Evolutionary conservation across 30 jellyfish, hydroid and myxozoan species (phyloP), one percentile per base, ranked within the genome.

Genomic region (Aurelia aurita complex sp. Pacific): DNA sequence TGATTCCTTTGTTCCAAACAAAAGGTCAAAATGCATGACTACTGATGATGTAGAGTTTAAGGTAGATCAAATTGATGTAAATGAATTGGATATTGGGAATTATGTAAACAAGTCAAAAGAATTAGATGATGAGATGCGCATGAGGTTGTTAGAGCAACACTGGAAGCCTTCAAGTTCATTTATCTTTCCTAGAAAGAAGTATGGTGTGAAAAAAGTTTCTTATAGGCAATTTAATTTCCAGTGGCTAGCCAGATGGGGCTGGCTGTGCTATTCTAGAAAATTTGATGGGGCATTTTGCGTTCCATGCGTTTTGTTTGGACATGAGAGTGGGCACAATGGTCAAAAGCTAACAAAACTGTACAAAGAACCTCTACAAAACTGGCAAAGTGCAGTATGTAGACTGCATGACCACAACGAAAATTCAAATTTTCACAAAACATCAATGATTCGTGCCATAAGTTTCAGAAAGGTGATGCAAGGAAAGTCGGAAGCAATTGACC

Each of bases 281-380:
- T 60, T 40, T 17, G 81, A 75, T 85, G 95, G 89, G 7, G 95
- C 95, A 5, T 74, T 85, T 76, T 85, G 89, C 61, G 54, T 62
- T 33, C 15, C 65, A 29, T 85, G 88, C 67, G 69, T 85, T 16
- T 68, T 85, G 19, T 85, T 85, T 76, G 88, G 73, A n/a, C 34
- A 8, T 19, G 82, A 73, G n/a, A 15, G 29, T 52, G 54, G 72
- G 13, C 73, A 69, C 9, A 82, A 82, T 82, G 65, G 79, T 1
- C 33, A 65, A 5, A 84, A 63, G 51, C 46, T 73, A 35, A 36
- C 42, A 5, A 89, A 32, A n/a, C 67, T 85, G 34, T 75, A 7
- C 69, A 74, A 64, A 5, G 34, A 83, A 1, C 89, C 95, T 2
- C 54, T 74, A 4, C 64, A 10, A 18, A 85, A n/a, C 7, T 85